Conservation (phyloP, 2,797 vertebrate genomes). For the Sorex maritimensis region DNA sequence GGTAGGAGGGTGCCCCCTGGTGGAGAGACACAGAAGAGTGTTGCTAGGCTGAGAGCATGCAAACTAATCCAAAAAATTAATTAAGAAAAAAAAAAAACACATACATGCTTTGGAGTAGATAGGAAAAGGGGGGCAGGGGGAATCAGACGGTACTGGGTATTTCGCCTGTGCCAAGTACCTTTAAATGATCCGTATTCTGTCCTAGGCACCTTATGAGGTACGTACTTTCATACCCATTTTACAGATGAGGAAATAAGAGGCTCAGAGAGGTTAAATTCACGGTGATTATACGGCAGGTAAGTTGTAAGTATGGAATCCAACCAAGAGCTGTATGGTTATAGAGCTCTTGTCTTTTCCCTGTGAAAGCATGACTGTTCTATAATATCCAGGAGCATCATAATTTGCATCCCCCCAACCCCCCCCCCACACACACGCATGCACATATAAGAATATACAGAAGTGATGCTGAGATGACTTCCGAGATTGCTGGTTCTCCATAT, state of each 20-base stretch:
- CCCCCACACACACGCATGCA: slow-evolving; percentile 84
- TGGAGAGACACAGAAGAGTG: slow-evolving; percentile 98
- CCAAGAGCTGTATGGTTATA: background rate
- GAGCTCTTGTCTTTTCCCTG: background rate
- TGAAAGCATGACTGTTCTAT: background rate
- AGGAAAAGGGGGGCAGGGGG: slow-evolving; percentile 51
- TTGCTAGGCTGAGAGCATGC: slow-evolving; percentile 95
- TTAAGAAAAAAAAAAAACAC: slow-evolving; percentile 77
- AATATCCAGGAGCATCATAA: background rate
- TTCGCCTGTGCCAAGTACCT: slow-evolving; percentile 15
- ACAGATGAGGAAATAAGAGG: slow-evolving; percentile 36
- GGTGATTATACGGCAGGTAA: background rate
- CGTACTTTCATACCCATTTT: slow-evolving; percentile 47
- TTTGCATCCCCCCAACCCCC: too few species aligned
- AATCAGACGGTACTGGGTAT: background rate
- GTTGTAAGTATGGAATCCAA: background rate
- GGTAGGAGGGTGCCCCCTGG: slow-evolving; percentile 98
- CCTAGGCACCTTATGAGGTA: background rate
- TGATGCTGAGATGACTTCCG: slow-evolving; percentile 52
- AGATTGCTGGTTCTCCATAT: slow-evolving; percentile 40
- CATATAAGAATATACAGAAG: slow-evolving; percentile 62
- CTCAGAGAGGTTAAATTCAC: background rate
- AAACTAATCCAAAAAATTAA: slow-evolving; percentile 87
- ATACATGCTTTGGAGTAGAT: slow-evolving; percentile 90
- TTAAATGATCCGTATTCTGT: background rate